Conservation (phyloP, 2,113 vertebrate species). For the Silurus asotus region DNA sequence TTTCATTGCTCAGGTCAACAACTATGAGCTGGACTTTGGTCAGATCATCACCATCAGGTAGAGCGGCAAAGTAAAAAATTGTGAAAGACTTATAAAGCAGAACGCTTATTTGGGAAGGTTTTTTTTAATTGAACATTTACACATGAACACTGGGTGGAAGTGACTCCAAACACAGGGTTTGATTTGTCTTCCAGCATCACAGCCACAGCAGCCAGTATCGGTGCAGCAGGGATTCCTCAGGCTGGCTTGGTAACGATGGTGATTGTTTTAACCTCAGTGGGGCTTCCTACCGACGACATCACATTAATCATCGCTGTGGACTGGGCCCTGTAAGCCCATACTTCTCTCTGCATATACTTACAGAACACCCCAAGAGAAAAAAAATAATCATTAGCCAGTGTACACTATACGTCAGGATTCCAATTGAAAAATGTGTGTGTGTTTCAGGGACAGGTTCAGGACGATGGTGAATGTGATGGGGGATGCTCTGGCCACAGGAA, state of each 20-base stretch:
- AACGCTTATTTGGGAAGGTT: not conserved
- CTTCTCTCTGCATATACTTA: not conserved
- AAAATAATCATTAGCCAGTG: not conserved
- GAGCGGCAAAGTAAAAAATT: not conserved
- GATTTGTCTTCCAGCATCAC: conserved; percentile 80
- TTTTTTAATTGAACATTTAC: not conserved
- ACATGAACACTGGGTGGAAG: not conserved
- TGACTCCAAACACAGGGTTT: not conserved
- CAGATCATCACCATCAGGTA: conserved; percentile 90
- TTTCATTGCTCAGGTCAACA: conserved; percentile 90
- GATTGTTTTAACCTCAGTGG: conserved; percentile 95
- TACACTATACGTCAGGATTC: not conserved
- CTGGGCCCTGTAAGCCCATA: conserved; percentile 92
- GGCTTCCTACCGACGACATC: conserved; percentile 96
- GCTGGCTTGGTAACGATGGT: conserved; percentile 98
- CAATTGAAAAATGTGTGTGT: conserved; percentile 8
- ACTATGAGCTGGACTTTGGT: conserved; percentile 86
- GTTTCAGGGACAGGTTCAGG: conserved; percentile 89
- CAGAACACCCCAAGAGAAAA: not conserved
- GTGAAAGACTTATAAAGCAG: not conserved
- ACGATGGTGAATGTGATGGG: conserved; percentile 99
- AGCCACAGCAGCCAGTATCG: conserved; percentile 95
- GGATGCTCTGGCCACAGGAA: conserved; percentile 89
- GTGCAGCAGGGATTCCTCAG: conserved; percentile 95
- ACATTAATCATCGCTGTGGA: conserved; percentile 93